Conservation (phyloP, 1,140 invertebrate species). For the Trypoxylus dichotomus region DNA sequence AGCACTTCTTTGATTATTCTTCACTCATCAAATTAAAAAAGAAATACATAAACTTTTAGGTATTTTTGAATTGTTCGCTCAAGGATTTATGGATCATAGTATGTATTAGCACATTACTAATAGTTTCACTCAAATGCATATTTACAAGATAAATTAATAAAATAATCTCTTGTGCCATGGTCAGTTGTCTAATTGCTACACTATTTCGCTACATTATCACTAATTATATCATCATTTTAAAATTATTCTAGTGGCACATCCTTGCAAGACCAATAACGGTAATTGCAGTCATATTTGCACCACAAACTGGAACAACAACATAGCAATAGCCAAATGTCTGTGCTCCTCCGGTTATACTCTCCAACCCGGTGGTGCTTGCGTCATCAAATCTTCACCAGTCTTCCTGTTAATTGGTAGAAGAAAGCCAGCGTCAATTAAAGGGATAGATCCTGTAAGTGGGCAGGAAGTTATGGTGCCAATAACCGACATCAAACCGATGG, state of each 20-base stretch:
- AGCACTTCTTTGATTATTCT: too few species aligned
- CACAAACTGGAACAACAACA: slow-evolving; percentile 59
- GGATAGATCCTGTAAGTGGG: slow-evolving; percentile 52
- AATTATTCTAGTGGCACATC: slow-evolving; percentile 62
- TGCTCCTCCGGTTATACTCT: slow-evolving; percentile 71
- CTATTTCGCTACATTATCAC: too few species aligned
- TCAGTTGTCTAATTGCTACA: too few species aligned
- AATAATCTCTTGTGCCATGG: too few species aligned
- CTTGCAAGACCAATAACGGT: slow-evolving; percentile 69
- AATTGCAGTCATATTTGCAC: slow-evolving; percentile 77
- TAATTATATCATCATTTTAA: background rate
- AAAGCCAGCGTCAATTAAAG: slow-evolving; percentile 66
- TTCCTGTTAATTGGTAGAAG: slow-evolving; percentile 68
- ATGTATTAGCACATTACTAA: too few species aligned
- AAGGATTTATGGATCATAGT: too few species aligned
- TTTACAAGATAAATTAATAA: too few species aligned
- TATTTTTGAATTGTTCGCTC: too few species aligned
- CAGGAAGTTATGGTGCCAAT: slow-evolving; percentile 62
- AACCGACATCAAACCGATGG: slow-evolving; percentile 64
- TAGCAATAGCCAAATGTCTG: slow-evolving; percentile 63
- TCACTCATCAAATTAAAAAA: too few species aligned
- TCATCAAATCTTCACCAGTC: slow-evolving; percentile 48
- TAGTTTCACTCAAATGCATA: too few species aligned
- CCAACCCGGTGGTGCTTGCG: slow-evolving; percentile 53
- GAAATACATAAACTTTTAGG: too few species aligned